Conservation (phyloP, 1,140 invertebrate genomes). For the Neuroterus valhalla region DNA sequence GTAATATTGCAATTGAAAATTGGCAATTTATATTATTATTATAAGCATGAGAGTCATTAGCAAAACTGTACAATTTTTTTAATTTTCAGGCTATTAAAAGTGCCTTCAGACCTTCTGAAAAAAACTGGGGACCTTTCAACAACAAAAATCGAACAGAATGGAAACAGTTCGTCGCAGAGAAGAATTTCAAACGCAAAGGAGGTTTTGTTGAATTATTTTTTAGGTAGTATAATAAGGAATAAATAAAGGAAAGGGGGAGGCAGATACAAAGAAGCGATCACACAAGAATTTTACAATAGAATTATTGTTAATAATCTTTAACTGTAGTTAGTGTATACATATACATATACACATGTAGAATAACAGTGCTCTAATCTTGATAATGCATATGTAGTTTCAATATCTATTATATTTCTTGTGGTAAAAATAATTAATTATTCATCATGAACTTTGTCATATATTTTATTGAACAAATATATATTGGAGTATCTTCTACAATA, state of each 20-base stretch:
- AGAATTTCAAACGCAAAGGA: conserved; percentile 49
- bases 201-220: conserved; percentile 49
- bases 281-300: neutral
- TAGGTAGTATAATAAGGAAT: conserved; percentile 38
- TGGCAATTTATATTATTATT: conserved; percentile 20
- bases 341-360: too few species aligned
- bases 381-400: too few species aligned
- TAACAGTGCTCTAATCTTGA: too few species aligned
- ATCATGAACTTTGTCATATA: too few species aligned
- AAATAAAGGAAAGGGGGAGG: neutral
- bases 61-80: conserved; percentile 7
- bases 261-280: neutral
- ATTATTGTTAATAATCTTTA: too few species aligned
- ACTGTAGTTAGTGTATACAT: too few species aligned
- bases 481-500: too few species aligned
- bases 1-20: neutral
- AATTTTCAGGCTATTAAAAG: conserved; percentile 56
- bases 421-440: too few species aligned
- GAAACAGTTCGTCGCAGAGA: conserved; percentile 56
- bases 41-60: neutral
- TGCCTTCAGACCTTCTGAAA: conserved; percentile 55
- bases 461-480: too few species aligned
- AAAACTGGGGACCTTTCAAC: conserved; percentile 62
- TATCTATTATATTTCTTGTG: too few species aligned
- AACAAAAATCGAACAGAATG: conserved; percentile 55